These are phyloP conservation scores for Camponotus fellah DNA, from an alignment of 2,888 invertebrate genomes.

Conservation along the genomic window DNA sequence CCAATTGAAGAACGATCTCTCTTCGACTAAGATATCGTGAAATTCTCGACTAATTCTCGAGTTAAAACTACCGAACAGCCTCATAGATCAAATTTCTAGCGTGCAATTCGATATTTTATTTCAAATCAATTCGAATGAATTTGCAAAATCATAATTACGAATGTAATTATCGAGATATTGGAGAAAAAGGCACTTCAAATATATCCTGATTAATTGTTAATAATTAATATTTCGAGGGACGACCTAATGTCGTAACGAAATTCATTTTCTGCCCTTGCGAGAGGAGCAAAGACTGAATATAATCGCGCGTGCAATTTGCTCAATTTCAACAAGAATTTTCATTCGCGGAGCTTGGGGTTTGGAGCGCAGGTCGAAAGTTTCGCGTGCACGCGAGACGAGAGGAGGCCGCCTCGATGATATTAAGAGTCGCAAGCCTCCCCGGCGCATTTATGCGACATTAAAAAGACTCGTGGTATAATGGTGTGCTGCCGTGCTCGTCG, in stretches of 20 bases:
- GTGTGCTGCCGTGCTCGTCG: slow-evolving; percentile 58
- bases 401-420: slow-evolving; percentile 51
- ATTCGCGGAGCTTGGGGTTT: slow-evolving; percentile 20
- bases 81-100: background rate
- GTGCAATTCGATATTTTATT: background rate
- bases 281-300: background rate
- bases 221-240: slow-evolving; percentile 8
- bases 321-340: slow-evolving; percentile 37
- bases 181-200: background rate
- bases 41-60: slow-evolving; percentile 14
- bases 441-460: slow-evolving; percentile 62
- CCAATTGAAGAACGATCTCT: slow-evolving; percentile 14
- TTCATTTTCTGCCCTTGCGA: background rate
- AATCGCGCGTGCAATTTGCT: slow-evolving; percentile 49
- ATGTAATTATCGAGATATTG: background rate
- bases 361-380: slow-evolving; percentile 59
- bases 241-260: background rate
- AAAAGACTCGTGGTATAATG: slow-evolving; percentile 66
- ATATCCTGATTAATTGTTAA: background rate
- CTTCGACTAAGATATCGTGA: background rate
- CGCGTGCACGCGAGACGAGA: slow-evolving; percentile 18
- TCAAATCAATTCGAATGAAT: background rate
- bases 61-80: background rate
- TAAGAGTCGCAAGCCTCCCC: slow-evolving; percentile 54
- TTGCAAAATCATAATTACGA: background rate